phyloP scores from a whole-genome alignment of 2,888 invertebrate species.

The Mesoligia furuncula region DNA sequence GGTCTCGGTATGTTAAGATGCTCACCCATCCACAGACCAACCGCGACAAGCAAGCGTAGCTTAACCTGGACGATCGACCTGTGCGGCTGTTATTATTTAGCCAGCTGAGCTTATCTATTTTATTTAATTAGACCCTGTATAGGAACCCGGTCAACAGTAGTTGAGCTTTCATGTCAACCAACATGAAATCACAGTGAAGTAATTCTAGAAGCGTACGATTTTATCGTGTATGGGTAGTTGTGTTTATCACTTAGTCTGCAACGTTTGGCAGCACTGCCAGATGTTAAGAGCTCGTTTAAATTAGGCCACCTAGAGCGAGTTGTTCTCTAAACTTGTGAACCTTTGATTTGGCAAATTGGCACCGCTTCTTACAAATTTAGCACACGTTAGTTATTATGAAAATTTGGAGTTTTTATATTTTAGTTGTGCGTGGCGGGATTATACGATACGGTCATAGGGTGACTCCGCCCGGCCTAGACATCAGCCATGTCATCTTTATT shows the following conservation, averaged over 20 bases:
- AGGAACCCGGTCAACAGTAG: background rate
- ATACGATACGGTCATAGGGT: background rate
- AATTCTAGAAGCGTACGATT: constrained; percentile 10
- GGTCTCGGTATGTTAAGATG: too few species aligned
- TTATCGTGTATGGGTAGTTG: constrained; percentile 20
- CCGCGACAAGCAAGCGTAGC: too few species aligned
- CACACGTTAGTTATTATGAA: constrained; percentile 34
- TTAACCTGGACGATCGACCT: too few species aligned
- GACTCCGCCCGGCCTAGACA: background rate
- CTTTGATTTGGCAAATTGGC: constrained; percentile 64
- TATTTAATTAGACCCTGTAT: background rate
- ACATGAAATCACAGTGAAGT: constrained; percentile 27
- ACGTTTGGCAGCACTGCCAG: constrained; percentile 53
- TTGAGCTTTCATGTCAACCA: background rate
- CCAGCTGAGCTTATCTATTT: background rate
- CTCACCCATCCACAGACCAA: too few species aligned
- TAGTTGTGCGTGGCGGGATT: background rate
- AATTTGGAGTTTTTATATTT: background rate
- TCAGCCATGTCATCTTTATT: background rate
- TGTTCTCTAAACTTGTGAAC: constrained; percentile 50
- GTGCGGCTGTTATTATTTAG: too few species aligned
- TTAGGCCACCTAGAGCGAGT: constrained; percentile 62
- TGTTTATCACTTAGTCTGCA: constrained; percentile 56
- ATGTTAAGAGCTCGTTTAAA: constrained; percentile 63
- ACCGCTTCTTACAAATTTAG: constrained; percentile 42